phyloP scores from a whole-genome alignment of 2,113 vertebrate species.

The Spea multiplicata region DNA sequence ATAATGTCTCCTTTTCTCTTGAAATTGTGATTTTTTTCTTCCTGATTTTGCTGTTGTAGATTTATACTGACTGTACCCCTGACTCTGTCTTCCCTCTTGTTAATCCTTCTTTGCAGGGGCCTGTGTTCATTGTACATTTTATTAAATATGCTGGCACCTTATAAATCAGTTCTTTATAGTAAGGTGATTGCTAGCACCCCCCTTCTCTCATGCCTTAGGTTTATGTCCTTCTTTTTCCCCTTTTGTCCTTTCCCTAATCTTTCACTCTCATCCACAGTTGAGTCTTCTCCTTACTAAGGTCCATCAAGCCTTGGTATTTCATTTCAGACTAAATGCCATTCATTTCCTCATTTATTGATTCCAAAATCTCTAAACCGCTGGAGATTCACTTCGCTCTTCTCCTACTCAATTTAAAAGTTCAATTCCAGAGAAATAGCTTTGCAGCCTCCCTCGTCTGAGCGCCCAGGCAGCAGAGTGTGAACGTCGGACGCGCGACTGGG shows the following conservation, averaged over 20 bases:
- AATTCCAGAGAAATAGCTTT: slow-evolving; percentile 14
- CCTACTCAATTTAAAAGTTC: slow-evolving; percentile 30
- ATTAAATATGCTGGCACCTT: no score
- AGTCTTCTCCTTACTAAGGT: no score
- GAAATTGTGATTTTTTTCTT: no score
- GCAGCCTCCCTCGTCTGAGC: neutral
- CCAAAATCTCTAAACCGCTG: slow-evolving; percentile 24
- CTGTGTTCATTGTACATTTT: no score
- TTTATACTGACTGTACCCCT: no score
- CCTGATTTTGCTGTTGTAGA: no score
- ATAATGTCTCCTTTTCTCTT: no score
- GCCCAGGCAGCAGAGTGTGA: slow-evolving; percentile 12
- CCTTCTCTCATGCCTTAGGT: neutral
- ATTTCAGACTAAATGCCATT: slow-evolving; percentile 40
- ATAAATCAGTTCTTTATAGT: no score
- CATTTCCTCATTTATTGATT: slow-evolving; percentile 43
- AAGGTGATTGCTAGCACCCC: neutral
- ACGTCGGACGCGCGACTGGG: neutral
- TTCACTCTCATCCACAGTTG: neutral
- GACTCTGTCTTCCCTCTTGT: no score
- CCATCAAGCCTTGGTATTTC: neutral
- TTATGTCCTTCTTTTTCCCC: neutral
- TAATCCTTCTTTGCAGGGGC: no score
- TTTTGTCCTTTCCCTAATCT: slow-evolving; percentile 4
- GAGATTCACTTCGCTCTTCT: slow-evolving; percentile 30